Percentiles rank a stretch among this genome's conserved stretches.
Evolutionary conservation across 2,113 vertebrate genomes (phyloP).

Genomic region (Mobula hypostoma): DNA sequence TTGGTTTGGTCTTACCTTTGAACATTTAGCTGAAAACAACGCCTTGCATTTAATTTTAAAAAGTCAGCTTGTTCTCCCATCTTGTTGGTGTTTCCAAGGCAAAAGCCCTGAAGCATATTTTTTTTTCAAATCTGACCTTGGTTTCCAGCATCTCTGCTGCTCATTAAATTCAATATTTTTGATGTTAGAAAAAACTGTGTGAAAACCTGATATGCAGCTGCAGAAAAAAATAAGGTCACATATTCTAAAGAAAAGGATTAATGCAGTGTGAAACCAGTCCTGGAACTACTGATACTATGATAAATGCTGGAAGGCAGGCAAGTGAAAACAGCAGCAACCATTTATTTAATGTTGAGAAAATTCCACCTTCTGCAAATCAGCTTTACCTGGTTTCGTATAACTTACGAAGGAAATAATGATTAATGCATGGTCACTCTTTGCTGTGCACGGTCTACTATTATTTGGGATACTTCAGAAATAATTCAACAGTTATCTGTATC

Average conservation of each 20-base stretch:
- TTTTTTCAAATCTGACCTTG: slow-evolving; percentile 7
- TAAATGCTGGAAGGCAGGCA: neutral
- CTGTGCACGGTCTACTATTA: neutral
- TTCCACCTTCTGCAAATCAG: neutral
- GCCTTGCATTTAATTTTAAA: neutral
- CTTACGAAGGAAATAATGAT: slow-evolving; percentile 11
- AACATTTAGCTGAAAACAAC: slow-evolving; percentile 8
- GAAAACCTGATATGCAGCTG: slow-evolving; percentile 33
- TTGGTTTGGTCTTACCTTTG: neutral
- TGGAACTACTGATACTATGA: slow-evolving; percentile 16
- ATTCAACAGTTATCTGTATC: neutral
- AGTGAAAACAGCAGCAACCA: neutral
- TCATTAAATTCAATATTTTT: slow-evolving; percentile 29
- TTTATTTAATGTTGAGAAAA: neutral
- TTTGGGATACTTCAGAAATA: neutral
- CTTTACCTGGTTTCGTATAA: neutral
- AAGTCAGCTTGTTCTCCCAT: slow-evolving; percentile 9
- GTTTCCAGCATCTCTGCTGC: slow-evolving; percentile 26
- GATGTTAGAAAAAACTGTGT: slow-evolving; percentile 30
- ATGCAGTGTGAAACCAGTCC: slow-evolving; percentile 26
- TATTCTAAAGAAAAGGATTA: neutral
- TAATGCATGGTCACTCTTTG: neutral
- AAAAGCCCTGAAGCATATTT: slow-evolving; percentile 7
- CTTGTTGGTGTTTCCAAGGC: slow-evolving; percentile 25
- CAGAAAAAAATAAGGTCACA: slow-evolving; percentile 31